Evolutionary conservation across 1,140 invertebrate genomes (phyloP).

Genomic region (Panagrolaimus sp.): DNA sequence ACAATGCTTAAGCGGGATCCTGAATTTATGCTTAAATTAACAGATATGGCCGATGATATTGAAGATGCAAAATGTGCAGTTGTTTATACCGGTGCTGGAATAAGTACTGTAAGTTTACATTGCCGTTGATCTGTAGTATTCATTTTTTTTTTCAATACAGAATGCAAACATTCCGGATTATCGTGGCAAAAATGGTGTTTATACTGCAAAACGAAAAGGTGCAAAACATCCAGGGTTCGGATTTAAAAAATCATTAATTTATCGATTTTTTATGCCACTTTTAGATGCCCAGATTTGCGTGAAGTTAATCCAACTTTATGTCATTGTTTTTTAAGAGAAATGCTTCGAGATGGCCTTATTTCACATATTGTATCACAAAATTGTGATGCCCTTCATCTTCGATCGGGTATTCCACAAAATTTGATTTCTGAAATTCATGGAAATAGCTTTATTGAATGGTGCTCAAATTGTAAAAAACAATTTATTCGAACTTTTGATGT

Average conservation of each 20-base stretch:
- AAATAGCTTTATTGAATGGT: not conserved
- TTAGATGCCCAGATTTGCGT: too few relatives aligned
- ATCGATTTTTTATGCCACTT: too few relatives aligned
- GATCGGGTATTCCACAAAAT: not conserved
- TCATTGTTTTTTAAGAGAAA: not conserved
- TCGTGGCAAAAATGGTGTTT: not conserved
- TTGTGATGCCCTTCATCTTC: not conserved
- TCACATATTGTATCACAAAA: not conserved
- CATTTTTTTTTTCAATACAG: not conserved
- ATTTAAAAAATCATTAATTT: too few relatives aligned
- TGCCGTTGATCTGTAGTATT: not conserved
- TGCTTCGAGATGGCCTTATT: not conserved
- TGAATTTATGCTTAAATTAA: too few relatives aligned
- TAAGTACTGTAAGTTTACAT: not conserved
- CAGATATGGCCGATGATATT: too few relatives aligned
- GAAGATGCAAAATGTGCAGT: not conserved
- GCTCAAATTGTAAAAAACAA: not conserved
- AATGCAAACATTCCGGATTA: not conserved
- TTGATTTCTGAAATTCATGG: not conserved
- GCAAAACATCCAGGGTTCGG: too few relatives aligned
- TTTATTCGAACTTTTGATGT: not conserved
- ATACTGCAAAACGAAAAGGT: too few relatives aligned
- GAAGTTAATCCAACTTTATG: not conserved
- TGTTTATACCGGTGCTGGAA: not conserved
- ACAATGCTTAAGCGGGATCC: too few relatives aligned